Evolutionary conservation across 1,140 invertebrate genomes (phyloP).

Genomic region (Holotrichia oblita): DNA sequence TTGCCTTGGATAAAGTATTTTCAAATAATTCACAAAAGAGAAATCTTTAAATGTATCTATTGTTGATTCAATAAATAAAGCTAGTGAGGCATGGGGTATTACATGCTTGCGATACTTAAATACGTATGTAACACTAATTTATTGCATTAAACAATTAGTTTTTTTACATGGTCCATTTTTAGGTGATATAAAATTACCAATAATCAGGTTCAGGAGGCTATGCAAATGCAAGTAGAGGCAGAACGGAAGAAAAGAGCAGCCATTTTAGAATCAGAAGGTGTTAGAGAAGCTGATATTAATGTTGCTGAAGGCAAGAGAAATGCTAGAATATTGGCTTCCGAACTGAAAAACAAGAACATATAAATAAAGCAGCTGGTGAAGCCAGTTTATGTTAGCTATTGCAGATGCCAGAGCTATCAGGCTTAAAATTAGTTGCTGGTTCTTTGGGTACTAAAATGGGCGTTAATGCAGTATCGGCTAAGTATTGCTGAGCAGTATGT

Average conservation of each 20-base stretch:
- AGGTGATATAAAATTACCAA: slow-evolving; percentile 95
- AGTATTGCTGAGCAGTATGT: slow-evolving; percentile 96
- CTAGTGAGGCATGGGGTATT: slow-evolving; percentile 97
- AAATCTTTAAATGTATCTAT: slow-evolving; percentile 95
- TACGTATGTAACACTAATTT: slow-evolving; percentile 74
- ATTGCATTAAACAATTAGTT: background rate
- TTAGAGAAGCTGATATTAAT: slow-evolving; percentile 95
- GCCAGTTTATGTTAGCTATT: slow-evolving; percentile 88
- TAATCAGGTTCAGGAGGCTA: slow-evolving; percentile 94
- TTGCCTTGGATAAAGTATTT: slow-evolving; percentile 97
- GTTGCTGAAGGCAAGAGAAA: slow-evolving; percentile 95
- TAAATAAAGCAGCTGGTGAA: slow-evolving; percentile 88
- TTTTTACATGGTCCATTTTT: background rate
- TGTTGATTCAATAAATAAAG: slow-evolving; percentile 97
- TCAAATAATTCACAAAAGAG: slow-evolving; percentile 95
- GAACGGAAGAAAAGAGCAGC: slow-evolving; percentile 96
- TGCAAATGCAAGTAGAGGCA: slow-evolving; percentile 99
- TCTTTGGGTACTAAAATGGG: slow-evolving; percentile 72
- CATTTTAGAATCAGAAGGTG: slow-evolving; percentile 96
- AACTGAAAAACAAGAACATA: slow-evolving; percentile 87
- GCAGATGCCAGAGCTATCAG: slow-evolving; percentile 85
- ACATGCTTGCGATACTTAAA: slow-evolving; percentile 98
- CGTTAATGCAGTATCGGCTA: slow-evolving; percentile 89
- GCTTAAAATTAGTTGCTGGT: slow-evolving; percentile 78
- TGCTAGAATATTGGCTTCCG: slow-evolving; percentile 90